Percentiles rank a stretch among this genome's conserved stretches.
phyloP scores from a whole-genome alignment of 2,113 vertebrate species.

The Crocuta crocuta region DNA sequence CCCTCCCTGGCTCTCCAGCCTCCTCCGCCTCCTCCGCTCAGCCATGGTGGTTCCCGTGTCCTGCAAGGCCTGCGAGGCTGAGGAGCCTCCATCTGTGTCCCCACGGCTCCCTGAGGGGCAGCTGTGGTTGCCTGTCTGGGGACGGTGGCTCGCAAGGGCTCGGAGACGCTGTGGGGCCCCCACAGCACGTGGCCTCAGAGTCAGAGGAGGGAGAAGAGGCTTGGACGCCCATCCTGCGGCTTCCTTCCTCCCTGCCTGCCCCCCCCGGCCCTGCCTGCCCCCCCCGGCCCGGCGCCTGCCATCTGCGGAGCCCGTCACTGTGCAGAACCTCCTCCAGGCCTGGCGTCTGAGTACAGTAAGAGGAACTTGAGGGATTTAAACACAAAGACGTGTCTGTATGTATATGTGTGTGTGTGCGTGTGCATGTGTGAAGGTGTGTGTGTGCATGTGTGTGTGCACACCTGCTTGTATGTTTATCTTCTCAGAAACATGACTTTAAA shows the following conservation, averaged over 20 bases:
- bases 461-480: neutral
- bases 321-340: no score
- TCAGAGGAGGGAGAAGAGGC: neutral
- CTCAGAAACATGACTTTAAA: neutral
- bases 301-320: neutral
- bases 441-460: neutral
- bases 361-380: neutral
- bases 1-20: neutral
- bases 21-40: no score
- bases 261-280: no score
- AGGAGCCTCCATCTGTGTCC: neutral
- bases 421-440: no score
- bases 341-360: no score
- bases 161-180: neutral
- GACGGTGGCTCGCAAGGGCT: neutral
- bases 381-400: no score
- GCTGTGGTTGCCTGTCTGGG: no score
- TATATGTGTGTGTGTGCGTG: neutral
- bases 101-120: neutral
- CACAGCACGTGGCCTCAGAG: neutral
- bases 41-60: accelerated
- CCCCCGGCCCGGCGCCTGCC: accelerated
- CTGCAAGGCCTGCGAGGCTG: accelerated
- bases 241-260: neutral
- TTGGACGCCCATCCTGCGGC: accelerated